Conservation (phyloP, 2,888 invertebrate genomes). For the Chaetogeoica ovagalla region DNA sequence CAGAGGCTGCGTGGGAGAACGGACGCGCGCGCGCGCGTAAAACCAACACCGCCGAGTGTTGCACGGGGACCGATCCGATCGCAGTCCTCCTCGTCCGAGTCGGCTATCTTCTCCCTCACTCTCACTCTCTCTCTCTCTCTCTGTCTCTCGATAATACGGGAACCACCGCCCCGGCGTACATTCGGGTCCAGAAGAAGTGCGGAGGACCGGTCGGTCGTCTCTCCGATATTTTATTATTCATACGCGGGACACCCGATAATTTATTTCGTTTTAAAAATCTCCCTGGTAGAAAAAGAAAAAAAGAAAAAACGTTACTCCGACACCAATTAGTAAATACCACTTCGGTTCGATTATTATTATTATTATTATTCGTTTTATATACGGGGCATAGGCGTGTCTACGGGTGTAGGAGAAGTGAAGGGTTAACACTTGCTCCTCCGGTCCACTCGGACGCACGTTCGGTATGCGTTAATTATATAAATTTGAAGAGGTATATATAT, state of each 20-base stretch:
- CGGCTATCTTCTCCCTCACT: too few species aligned
- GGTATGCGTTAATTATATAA: too few species aligned
- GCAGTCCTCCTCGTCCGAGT: neutral
- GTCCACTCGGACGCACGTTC: too few species aligned
- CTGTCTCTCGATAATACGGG: neutral
- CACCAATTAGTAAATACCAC: conserved; percentile 45
- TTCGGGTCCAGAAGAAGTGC: neutral
- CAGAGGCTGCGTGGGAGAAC: conserved; percentile 44
- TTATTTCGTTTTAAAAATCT: neutral
- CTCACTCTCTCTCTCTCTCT: too few species aligned
- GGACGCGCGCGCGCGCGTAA: conserved; percentile 10
- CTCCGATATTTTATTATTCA: neutral
- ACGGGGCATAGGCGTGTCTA: too few species aligned
- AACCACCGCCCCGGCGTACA: too few species aligned
- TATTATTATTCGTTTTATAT: too few species aligned
- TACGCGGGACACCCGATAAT: neutral
- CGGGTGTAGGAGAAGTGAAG: too few species aligned
- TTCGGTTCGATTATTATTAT: neutral
- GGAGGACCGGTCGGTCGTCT: too few species aligned
- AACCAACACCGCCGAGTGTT: conserved; percentile 8
- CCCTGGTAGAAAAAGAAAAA: neutral
- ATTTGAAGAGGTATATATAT: too few species aligned
- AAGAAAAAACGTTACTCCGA: neutral
- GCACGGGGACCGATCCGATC: conserved; percentile 1
- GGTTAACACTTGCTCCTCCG: too few species aligned